These are phyloP conservation scores for Pinctada fucata DNA, from an alignment of 2,888 invertebrate species.

Conservation along the genomic window DNA sequence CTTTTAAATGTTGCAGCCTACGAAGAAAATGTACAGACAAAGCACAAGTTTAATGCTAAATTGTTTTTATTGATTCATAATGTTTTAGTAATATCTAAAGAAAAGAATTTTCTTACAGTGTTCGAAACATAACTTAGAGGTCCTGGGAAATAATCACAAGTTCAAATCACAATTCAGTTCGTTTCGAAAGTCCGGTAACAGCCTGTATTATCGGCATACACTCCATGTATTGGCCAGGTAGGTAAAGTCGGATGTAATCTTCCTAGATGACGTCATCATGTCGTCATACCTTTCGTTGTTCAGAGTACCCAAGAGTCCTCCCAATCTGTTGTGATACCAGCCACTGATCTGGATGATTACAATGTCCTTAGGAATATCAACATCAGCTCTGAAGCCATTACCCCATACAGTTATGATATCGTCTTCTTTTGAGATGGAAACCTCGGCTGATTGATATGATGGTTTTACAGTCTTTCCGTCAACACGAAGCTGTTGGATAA, in stretches of 20 bases:
- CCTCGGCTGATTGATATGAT: constrained; percentile 74
- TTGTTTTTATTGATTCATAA: too few species aligned
- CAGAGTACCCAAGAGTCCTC: constrained; percentile 91
- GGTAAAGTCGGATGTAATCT: constrained; percentile 17
- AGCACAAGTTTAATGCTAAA: too few species aligned
- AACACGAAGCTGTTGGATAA: constrained; percentile 70
- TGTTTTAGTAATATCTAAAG: too few species aligned
- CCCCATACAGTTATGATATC: constrained; percentile 44
- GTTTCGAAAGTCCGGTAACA: too few species aligned
- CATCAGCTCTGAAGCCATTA: constrained; percentile 78
- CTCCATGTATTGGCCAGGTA: not conserved
- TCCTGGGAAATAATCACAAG: too few species aligned
- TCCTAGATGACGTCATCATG: constrained; percentile 42
- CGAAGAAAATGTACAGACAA: too few species aligned
- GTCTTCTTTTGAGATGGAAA: not conserved
- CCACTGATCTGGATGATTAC: constrained; percentile 82
- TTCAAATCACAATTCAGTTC: too few species aligned
- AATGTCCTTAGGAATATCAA: constrained; percentile 78
- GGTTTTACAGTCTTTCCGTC: constrained; percentile 83
- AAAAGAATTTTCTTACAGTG: too few species aligned
- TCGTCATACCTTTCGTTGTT: constrained; percentile 93
- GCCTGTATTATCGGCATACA: constrained; percentile 13
- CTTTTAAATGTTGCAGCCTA: too few species aligned
- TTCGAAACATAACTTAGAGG: too few species aligned
- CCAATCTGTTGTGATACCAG: constrained; percentile 92